Conservation (phyloP, 2,797 vertebrate genomes). For the Bradypodion ventrale region DNA sequence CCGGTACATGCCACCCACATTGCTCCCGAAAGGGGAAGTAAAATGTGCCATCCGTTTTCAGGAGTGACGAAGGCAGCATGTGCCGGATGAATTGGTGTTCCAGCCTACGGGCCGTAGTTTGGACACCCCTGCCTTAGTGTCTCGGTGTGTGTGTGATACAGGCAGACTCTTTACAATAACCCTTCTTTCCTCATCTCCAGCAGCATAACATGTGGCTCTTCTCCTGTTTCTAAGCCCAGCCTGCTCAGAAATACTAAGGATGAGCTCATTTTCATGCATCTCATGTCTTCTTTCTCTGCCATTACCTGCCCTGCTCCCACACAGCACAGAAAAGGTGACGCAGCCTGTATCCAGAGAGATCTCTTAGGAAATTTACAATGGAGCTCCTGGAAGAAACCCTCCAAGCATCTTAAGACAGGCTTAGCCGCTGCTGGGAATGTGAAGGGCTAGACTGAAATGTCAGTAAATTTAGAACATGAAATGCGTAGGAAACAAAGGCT, state of each 20-base stretch:
- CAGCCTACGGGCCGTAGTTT: too few species aligned
- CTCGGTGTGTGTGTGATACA: too few species aligned
- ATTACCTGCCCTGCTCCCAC: neutral
- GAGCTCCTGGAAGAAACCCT: neutral
- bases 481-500: slow-evolving; percentile 12
- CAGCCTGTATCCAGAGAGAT: neutral
- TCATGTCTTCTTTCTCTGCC: neutral
- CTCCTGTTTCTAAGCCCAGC: neutral
- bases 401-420: neutral
- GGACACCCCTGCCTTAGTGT: too few species aligned
- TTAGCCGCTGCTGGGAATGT: neutral
- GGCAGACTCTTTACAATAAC: too few species aligned
- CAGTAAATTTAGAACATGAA: neutral
- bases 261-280: neutral
- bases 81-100: too few species aligned
- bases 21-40: too few species aligned
- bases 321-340: neutral
- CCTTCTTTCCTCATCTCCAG: too few species aligned
- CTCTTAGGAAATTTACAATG: neutral
- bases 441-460: neutral
- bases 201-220: too few species aligned
- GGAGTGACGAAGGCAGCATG: too few species aligned
- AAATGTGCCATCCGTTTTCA: too few species aligned
- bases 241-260: neutral
- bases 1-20: too few species aligned